Conservation (phyloP, 2,113 vertebrate species). For the Gobiocypris rarus region DNA sequence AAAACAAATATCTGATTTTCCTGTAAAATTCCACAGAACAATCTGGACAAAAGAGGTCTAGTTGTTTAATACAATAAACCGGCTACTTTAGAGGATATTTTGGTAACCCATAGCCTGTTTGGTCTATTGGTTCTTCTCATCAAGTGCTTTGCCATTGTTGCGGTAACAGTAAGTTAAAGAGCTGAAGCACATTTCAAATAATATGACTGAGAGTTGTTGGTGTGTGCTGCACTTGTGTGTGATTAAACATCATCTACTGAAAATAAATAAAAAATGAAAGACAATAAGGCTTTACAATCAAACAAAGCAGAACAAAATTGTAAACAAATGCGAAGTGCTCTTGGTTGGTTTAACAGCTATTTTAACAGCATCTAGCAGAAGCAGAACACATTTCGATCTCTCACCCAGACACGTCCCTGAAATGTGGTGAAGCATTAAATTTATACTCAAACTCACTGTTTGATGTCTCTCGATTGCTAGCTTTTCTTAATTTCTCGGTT, state of each 20-base stretch:
- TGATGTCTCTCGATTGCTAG: not conserved
- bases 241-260: not conserved
- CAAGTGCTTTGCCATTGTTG: slow-evolving; percentile 3
- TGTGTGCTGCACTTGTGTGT: slow-evolving; percentile 16
- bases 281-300: not conserved
- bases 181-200: slow-evolving; percentile 4
- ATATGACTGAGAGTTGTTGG: not conserved
- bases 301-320: not conserved
- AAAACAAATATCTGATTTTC: not conserved
- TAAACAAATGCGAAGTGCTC: slow-evolving; percentile 5
- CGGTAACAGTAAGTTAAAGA: not conserved
- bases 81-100: not conserved
- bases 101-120: not conserved
- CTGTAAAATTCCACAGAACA: not conserved
- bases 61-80: not conserved
- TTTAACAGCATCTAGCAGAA: not conserved
- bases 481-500: not conserved
- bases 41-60: not conserved
- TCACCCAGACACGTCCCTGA: not conserved
- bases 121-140: slow-evolving; percentile 8
- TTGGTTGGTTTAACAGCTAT: not conserved
- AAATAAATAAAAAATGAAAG: not conserved
- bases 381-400: not conserved
- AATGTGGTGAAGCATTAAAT: not conserved
- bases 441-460: not conserved